Base-by-base conservation (phyloP, 2,888 invertebrate genomes). In the Melinaea marsaeus region DNA sequence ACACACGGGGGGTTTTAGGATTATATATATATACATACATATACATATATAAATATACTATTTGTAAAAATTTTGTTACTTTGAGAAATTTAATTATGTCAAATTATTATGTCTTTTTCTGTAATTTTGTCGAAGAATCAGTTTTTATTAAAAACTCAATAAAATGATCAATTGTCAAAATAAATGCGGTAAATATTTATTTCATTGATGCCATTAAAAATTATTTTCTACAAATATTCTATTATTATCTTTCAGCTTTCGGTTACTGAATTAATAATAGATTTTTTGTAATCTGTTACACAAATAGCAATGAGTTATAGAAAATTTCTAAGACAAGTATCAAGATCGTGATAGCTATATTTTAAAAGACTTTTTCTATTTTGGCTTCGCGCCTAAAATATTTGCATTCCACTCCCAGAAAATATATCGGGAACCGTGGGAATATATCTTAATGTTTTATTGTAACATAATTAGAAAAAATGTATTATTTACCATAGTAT, bases 1-100 rank as follows among this genome's bases (percentile, higher is more conserved):
- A 5, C 45, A 69, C 72, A 75, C 80, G 70, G 65, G 62, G 61
- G 51, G 74, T 64, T 74, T 77, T 74, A 75, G 5, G 13, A 22
- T 13, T 22, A 32, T 42, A 13, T 22, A 37, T 32, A 54, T 13
- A n/a, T 54, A 11, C 11, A 33, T 45, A 34, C 33, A 22, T 4
- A 42, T 58, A 13, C 13, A n/a, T 48, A 48, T n/a, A 13, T 2
- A 2, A 13, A 1, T n/a, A 2, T 2, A 37, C 4, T 37, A 37
- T 37, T 37, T 42, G 1, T 54, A 59, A 48, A 35, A 13, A 7
- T 37, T 37, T 6, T 37, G 37, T 37, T 37, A 37, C 7, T 37
- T 22, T 22, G 22, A 22, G 22, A 22, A 22, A 37, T 37, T 37
- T 37, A 6, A 6, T 37, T 37, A 6, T 37, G 37, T 7, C 7